These are phyloP conservation scores for Anas bernieri DNA, from an alignment of 2,797 vertebrate species.

Conservation along the genomic window DNA sequence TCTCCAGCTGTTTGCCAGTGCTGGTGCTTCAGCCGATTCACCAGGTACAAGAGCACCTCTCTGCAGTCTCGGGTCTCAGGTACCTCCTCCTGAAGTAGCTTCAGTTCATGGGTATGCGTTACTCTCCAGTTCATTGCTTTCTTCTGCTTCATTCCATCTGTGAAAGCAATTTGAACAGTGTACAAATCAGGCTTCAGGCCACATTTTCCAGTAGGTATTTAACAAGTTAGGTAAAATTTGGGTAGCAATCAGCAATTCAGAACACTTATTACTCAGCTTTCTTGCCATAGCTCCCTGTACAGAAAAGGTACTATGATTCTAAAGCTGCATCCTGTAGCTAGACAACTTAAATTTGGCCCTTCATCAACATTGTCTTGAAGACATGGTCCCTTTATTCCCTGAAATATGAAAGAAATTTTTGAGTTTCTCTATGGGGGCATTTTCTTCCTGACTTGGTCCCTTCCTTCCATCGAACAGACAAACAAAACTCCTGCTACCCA, in stretches of 20 bases:
- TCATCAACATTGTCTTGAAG: background rate
- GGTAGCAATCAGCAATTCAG: background rate
- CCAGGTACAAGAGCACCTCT: accelerated
- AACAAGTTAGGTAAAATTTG: background rate
- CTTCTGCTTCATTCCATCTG: background rate
- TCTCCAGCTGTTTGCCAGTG: background rate
- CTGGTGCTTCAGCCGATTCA: background rate
- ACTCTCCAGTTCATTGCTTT: background rate
- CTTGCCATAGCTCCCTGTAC: background rate
- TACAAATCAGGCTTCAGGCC: background rate
- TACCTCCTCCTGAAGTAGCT: background rate
- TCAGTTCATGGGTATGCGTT: background rate
- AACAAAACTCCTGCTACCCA: background rate
- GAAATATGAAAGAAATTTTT: background rate
- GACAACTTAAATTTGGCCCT: accelerated
- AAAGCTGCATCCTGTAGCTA: background rate
- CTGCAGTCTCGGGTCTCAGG: background rate
- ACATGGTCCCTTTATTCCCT: background rate
- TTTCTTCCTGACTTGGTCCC: background rate
- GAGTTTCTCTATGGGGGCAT: background rate
- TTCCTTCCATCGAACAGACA: background rate
- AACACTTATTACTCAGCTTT: background rate
- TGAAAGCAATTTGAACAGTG: background rate
- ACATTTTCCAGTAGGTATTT: background rate
- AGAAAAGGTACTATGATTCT: background rate